Conservation (phyloP, 2,113 vertebrate genomes). For the Gobiocypris rarus region DNA sequence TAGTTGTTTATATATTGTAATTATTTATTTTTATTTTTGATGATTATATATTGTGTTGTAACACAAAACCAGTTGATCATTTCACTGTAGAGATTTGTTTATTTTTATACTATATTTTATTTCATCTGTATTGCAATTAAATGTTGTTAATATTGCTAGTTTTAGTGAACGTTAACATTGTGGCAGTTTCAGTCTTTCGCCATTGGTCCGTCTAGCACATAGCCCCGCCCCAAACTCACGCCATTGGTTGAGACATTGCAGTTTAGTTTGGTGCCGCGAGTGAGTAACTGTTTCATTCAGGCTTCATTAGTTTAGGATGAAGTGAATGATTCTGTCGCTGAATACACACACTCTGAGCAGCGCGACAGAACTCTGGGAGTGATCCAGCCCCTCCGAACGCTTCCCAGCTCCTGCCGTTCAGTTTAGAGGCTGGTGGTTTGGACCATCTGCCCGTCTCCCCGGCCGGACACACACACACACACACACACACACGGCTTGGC, state of each 20-base stretch:
- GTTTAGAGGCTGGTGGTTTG: not conserved
- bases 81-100: no score
- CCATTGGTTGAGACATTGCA: not conserved
- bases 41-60: no score
- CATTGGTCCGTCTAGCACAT: not conserved
- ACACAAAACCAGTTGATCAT: no score
- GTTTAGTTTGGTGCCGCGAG: not conserved
- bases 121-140: no score
- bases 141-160: not conserved
- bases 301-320: no score
- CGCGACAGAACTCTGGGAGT: not conserved
- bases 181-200: no score
- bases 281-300: not conserved
- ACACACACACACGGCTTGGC: conserved; percentile 12
- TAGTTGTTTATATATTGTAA: no score
- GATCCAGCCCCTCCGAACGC: not conserved
- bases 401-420: not conserved
- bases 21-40: no score
- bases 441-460: not conserved
- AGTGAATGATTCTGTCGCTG: not conserved
- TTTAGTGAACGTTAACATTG: no score
- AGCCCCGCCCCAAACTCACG: not conserved
- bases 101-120: no score
- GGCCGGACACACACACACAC: conserved; percentile 13
- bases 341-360: no score